phyloP scores from a whole-genome alignment of 2,113 vertebrate genomes.

The Puma concolor region DNA sequence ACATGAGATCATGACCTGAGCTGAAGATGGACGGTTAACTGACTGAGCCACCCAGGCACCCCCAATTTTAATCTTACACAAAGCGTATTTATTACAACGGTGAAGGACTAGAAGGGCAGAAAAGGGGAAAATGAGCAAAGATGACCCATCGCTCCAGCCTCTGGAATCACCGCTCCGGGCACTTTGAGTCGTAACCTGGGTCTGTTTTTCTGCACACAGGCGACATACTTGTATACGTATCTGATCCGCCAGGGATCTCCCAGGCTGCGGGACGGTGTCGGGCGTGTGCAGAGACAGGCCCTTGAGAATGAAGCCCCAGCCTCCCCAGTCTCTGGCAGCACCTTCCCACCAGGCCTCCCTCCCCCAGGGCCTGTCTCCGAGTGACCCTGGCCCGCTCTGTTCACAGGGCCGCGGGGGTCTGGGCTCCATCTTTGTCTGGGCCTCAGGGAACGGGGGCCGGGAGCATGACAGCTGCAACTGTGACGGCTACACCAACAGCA shows the following conservation, averaged over 20 bases:
- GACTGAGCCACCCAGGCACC: too few relatives aligned
- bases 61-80: background rate
- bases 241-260: background rate
- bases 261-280: fast-evolving
- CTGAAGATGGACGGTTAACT: too few relatives aligned
- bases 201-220: background rate
- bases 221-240: fast-evolving
- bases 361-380: background rate
- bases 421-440: constrained; percentile 99
- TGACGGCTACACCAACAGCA: constrained; percentile 99
- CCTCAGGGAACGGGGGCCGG: constrained; percentile 96
- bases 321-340: background rate
- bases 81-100: background rate
- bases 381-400: constrained; percentile 39
- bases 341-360: background rate
- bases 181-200: background rate
- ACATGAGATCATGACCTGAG: too few relatives aligned
- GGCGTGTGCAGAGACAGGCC: background rate
- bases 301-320: background rate
- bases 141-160: background rate
- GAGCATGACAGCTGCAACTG: constrained; percentile 99
- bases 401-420: constrained; percentile 92
- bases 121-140: background rate
- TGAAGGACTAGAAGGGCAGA: background rate
- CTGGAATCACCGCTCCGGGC: background rate